Evolutionary conservation across 2,888 invertebrate species (phyloP), one percentile per base, ranked within the genome.

Genomic region (Chloroclystis v-ata): DNA sequence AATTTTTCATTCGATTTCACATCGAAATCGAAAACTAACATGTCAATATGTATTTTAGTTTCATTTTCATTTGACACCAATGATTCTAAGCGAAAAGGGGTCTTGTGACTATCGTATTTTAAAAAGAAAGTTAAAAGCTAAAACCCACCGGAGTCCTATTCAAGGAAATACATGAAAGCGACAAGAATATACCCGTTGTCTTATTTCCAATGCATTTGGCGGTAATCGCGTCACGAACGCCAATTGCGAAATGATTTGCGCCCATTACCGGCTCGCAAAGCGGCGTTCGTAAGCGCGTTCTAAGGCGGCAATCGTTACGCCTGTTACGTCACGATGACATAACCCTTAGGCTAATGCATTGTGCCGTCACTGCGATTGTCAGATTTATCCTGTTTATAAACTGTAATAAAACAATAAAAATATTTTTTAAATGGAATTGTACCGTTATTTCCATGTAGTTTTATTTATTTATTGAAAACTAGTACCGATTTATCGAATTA

Each of bases 1-100:
- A 80, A 81, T 83, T 85, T 86, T 84, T 82, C 86, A 81, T 83
- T 61, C 80, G 82, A 86, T 84, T 86, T 79, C 82, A 85, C 84
- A 76, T 71, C 63, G 67, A 74, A 64, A 67, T 25, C 63, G 56
- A 33, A 33, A 33, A 57, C 64, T 56, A 14, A 60, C 64, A 62
- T 61, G 57, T 61, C 49, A 56, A 50, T 45, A n/a, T n/a, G n/a
- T n/a, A 48, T 44, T 55, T 54, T 47, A 9, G 35, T 20, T n/a
- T 32, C 14, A 14, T 12, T 30, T 37, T 28, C 8, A 9, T 32
- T 28, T 28, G 11, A 38, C 20, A 32, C 10, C 14, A 16, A 30
- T 30, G 13, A 20, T 20, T 20, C n/a, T n/a, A n/a, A n/a, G n/a
- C n/a, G n/a, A n/a, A n/a, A n/a, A n/a, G n/a, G n/a, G n/a, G n/a